Percentiles rank a stretch among this genome's conserved stretches.
Evolutionary conservation across 2,113 vertebrate species (phyloP).

Genomic region (Sakesphorus luctuosus): DNA sequence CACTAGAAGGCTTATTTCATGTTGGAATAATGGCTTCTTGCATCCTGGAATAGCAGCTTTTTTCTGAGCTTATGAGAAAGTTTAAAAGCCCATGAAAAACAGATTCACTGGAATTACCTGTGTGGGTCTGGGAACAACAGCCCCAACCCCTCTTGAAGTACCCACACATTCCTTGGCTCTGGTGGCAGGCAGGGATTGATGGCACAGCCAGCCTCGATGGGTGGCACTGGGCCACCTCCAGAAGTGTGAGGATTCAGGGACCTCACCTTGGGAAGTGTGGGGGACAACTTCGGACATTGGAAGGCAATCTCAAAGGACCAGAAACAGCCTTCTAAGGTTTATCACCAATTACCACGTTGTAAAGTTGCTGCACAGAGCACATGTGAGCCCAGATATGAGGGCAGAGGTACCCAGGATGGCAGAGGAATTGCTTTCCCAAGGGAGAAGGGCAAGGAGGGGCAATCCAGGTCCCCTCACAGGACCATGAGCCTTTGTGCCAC

Average conservation of each 20-base stretch:
- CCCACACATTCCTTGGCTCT: neutral
- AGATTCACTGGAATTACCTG: neutral
- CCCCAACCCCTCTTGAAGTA: no score
- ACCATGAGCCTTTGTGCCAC: fast-evolving
- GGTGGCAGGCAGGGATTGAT: neutral
- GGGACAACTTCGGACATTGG: neutral
- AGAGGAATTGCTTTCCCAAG: neutral
- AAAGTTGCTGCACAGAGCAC: neutral
- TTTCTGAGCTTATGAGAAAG: neutral
- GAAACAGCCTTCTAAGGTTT: neutral
- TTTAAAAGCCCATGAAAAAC: neutral
- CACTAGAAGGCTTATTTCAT: neutral
- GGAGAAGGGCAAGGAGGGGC: neutral
- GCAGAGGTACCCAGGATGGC: neutral
- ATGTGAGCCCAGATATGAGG: fast-evolving
- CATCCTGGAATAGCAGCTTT: neutral
- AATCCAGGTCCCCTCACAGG: fast-evolving
- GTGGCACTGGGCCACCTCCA: neutral
- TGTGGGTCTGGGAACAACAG: neutral
- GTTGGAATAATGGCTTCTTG: neutral
- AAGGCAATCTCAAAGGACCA: fast-evolving
- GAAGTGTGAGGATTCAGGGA: neutral
- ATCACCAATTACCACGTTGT: neutral
- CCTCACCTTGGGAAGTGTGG: neutral
- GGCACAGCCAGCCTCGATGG: neutral